Evolutionary conservation across 2,797 vertebrate genomes (phyloP), one percentile per base, ranked within the genome.

Genomic region (Gymnopithys bicolor): DNA sequence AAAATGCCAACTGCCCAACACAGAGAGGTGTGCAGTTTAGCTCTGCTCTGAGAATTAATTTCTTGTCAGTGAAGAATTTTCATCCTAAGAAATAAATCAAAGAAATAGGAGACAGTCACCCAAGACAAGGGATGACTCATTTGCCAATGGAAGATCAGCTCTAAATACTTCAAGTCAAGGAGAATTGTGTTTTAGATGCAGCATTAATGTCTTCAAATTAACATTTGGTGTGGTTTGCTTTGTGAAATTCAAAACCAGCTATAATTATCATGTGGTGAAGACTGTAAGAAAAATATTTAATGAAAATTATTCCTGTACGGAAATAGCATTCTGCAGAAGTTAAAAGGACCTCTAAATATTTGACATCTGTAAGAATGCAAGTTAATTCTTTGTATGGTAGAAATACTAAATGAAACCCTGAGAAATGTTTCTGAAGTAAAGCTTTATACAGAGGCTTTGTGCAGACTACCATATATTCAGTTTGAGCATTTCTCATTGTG

Each of bases 231-330:
- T 45, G 17, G 14, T 87, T 46, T 73, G 35, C 15, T 51, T 85
- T 23, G 32, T 49, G 46, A 94, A 87, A 89, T 94, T 95, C 87
- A 77, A 89, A 96, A 77, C 67, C 69, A 92, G 23, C 41, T 92
- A 37, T 68, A 32, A 69, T 90, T 69, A 89, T 43, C 37, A 45
- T 56, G 19, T 60, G 92, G 64, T 64, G 79, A 87, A 96, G 96
- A 92, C 80, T 81, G 75, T 69, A 81, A 84, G 63, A 93, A 43
- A 76, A 76, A 84, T 83, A 77, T 80, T 82, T 69, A n/a, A 14
- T 80, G 11, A 64, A 85, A 85, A 73, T 93, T 84, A 43, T 87
- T 43, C 30, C 32, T 39, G 19, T 64, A 68, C 77, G 75, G 16
- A 92, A 51, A 92, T 32, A 73, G 30, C 14, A 19, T 87, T 90